These are phyloP conservation scores for Oscheius onirici DNA, from an alignment of 2,888 invertebrate genomes.

Conservation along the genomic window DNA sequence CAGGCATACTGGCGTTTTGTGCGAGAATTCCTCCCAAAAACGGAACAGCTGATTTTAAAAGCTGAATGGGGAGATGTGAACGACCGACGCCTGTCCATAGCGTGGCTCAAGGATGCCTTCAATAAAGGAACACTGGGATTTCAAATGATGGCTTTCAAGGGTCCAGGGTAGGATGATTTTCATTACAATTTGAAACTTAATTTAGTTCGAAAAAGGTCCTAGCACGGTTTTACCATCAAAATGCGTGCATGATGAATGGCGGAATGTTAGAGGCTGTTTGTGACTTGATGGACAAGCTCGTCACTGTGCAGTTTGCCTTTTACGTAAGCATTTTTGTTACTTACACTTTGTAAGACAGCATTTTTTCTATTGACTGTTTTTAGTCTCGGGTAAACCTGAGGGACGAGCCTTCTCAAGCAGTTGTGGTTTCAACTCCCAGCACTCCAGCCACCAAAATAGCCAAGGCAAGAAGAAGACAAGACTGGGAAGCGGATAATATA, in stretches of 20 bases:
- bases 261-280: constrained; percentile 50
- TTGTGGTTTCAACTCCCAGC: constrained; percentile 32
- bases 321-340: constrained; percentile 37
- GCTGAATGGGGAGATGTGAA: constrained; percentile 52
- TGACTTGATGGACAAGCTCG: constrained; percentile 37
- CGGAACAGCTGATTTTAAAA: constrained; percentile 52
- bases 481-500: constrained; percentile 12
- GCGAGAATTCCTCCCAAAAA: constrained; percentile 57
- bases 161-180: constrained; percentile 38
- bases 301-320: constrained; percentile 52
- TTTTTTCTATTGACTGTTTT: too few species aligned
- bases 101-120: constrained; percentile 65
- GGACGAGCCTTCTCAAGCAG: constrained; percentile 37
- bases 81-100: constrained; percentile 57
- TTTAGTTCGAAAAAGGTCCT: constrained; percentile 40
- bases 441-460: background rate
- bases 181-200: background rate
- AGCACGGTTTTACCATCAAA: constrained; percentile 50
- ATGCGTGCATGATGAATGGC: constrained; percentile 54
- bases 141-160: constrained; percentile 56
- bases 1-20: constrained; percentile 62
- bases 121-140: constrained; percentile 63
- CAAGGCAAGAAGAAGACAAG: background rate
- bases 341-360: too few species aligned
- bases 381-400: constrained; percentile 40